These are phyloP conservation scores for Petrocephalus zakoni DNA, from an alignment of 2,113 vertebrate genomes.

Conservation along the genomic window DNA sequence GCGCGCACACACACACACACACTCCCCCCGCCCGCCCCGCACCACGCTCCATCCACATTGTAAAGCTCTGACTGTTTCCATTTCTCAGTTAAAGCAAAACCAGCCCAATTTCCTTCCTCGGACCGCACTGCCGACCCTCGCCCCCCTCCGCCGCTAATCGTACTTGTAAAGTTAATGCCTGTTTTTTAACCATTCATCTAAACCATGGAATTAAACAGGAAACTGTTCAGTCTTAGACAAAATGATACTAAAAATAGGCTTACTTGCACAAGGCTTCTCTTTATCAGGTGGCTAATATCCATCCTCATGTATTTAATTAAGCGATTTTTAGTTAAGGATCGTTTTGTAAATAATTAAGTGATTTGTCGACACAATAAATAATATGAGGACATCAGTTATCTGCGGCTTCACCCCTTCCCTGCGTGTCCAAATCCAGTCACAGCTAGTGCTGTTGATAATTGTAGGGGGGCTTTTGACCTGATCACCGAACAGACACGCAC, in stretches of 20 bases:
- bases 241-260: neutral
- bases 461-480: neutral
- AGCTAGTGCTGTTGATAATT: neutral
- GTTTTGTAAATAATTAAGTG: neutral
- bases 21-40: neutral
- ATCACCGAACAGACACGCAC: neutral
- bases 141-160: neutral
- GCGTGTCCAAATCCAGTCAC: neutral
- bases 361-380: neutral
- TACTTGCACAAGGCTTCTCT: neutral
- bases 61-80: conserved; percentile 8
- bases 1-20: neutral
- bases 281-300: neutral
- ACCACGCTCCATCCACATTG: neutral
- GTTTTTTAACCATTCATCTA: conserved; percentile 3
- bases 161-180: conserved; percentile 2
- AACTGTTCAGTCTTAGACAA: conserved; percentile 2
- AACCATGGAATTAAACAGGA: conserved; percentile 16
- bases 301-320: neutral
- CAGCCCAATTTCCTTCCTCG: conserved; percentile 5
- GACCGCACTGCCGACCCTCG: neutral
- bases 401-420: neutral
- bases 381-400: neutral
- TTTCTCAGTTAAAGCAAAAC: neutral
- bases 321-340: neutral